Evolutionary conservation across 2,113 vertebrate species (phyloP).

Genomic region (Meleagris gallopavo): DNA sequence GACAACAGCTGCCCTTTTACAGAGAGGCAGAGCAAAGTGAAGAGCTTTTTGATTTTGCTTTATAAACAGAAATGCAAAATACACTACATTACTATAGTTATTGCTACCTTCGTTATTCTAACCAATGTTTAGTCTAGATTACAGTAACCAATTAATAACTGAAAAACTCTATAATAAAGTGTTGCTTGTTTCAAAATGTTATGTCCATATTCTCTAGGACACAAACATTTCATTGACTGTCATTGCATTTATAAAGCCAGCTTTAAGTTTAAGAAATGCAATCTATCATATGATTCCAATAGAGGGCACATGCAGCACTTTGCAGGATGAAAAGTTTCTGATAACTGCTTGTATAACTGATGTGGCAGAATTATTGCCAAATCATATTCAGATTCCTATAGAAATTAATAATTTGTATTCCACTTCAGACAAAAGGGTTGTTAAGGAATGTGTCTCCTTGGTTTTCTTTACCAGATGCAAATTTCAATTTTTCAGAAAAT

Average conservation of each 20-base stretch:
- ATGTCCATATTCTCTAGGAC: neutral
- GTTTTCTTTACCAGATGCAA: neutral
- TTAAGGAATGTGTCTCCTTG: neutral
- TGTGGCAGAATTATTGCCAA: neutral
- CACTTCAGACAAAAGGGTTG: neutral
- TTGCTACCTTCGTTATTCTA: neutral
- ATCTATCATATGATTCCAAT: neutral
- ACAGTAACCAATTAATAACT: neutral
- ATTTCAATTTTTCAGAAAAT: neutral
- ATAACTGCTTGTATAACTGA: neutral
- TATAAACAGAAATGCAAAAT: neutral
- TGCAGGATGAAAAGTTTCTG: neutral
- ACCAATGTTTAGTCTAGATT: neutral
- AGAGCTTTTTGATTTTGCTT: neutral
- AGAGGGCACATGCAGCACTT: constrained; percentile 17
- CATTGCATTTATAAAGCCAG: neutral
- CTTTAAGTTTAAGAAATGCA: neutral
- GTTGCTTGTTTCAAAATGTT: neutral
- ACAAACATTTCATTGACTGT: neutral
- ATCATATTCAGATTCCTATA: neutral
- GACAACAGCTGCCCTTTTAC: neutral
- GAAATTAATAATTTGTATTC: neutral
- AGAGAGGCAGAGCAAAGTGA: neutral
- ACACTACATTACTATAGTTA: neutral
- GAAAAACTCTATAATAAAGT: neutral